Evolutionary conservation across 2,888 invertebrate genomes (phyloP), one percentile per base, ranked within the genome.

Genomic region (Schrankia costaestrigalis): DNA sequence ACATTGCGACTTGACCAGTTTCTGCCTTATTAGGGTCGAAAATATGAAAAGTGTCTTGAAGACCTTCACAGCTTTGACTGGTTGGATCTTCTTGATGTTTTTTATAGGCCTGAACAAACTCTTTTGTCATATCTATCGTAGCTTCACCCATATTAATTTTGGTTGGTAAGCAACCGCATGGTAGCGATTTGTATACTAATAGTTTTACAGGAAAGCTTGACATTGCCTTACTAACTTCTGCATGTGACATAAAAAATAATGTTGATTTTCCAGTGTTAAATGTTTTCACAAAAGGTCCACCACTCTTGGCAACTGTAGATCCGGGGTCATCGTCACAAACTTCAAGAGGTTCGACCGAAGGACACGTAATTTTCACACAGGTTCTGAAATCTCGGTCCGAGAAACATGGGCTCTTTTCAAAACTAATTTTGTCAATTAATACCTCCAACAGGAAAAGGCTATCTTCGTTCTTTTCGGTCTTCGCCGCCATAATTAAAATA

Each of bases 221-320:
- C 58, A 90, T 71, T 0, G 90, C 90, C 24, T 79, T 71, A n/a
- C 61, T 59, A 0, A 92, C 89, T 15, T 90, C 89, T 4, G 65
- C 51, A 24, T 89, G 82, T 13, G 90, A 89, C 2, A 93, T 68
- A 0, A 91, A 91, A 59, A 93, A 93, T n/a, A 93, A 73, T 51
- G 92, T 92, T 0, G 92, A 92, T 67, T 92, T 92, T 13, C 92
- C 92, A 48, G 84, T 91, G 59, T 90, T 91, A 35, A 91, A 89
- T 1, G 80, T 70, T 56, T 87, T 89, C 0, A 78, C 64, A 35
- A 79, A 83, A 0, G 80, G 78, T 10, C 78, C 78, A 3, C 78
- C 83, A 26, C 77, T 78, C 26, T 71, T 78, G 6, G 72, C 71
- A 3, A 59, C 37, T 41, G 85, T 83, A 18, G 69, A 57, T 25